phyloP scores from a whole-genome alignment of 2,888 invertebrate species.

The Flabesymbios commensalis region DNA sequence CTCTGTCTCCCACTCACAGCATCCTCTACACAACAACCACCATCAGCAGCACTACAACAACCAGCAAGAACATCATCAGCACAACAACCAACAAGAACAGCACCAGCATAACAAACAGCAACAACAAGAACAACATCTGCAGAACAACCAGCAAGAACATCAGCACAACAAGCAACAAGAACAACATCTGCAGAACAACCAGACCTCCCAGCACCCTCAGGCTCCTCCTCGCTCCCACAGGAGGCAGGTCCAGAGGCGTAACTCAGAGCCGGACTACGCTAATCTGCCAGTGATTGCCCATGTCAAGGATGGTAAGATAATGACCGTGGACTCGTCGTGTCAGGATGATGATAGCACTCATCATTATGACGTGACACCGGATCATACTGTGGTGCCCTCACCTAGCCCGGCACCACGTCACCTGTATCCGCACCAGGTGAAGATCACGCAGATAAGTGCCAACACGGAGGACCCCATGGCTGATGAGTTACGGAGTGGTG shows the following conservation, averaged over 20 bases:
- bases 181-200: background rate
- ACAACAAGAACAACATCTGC: background rate
- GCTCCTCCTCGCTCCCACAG: no score
- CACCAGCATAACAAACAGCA: background rate
- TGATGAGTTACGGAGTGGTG: conserved; percentile 28
- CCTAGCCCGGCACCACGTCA: no score
- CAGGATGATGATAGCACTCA: no score
- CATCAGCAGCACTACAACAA: background rate
- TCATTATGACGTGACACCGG: no score
- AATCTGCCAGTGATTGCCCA: conserved; percentile 36
- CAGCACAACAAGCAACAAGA: background rate
- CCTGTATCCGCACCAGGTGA: no score
- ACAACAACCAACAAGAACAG: background rate
- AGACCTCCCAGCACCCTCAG: background rate
- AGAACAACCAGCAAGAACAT: conserved; percentile 11
- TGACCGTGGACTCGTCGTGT: conserved; percentile 17
- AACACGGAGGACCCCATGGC: background rate
- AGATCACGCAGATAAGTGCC: conserved; percentile 39
- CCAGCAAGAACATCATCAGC: background rate
- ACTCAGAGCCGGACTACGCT: conserved; percentile 56
- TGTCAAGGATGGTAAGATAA: conserved; percentile 11
- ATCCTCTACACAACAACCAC: background rate
- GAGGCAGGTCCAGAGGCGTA: no score
- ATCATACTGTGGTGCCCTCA: no score
- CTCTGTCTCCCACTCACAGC: background rate